Base-by-base conservation (phyloP, 1,140 invertebrate species). In the Galendromus occidentalis region DNA sequence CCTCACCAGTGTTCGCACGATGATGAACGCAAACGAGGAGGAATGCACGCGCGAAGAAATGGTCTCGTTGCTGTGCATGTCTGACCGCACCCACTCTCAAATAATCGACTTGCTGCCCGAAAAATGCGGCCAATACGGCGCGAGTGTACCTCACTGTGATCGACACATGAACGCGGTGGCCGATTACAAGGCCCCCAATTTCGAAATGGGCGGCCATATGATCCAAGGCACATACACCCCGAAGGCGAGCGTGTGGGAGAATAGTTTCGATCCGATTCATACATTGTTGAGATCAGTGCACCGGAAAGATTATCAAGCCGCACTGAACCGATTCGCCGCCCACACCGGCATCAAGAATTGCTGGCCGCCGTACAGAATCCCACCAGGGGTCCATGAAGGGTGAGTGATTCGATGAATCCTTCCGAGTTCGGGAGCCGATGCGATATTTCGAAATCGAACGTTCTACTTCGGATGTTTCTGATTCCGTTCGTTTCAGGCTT, bases 221-320 rank as follows among this genome's bases (percentile, higher is more conserved):
- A 86, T 92, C 71, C 91, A 97, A 75, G 92, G 92, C 14, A 86
- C 91, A 77, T 97, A 95, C 76, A 85, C 86, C 44, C 91, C 91
- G 9, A 88, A 88, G 75, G 69, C 86, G 39, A 78, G 81, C 25
- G 86, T 96, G 25, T 97, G 92, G 92, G 84, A 91, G 72, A 80
- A 84, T 65, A 82, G 91, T 70, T 98, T 91, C 74, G 90, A 97
- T 79, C 93, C 93, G 1, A 81, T 98, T 51, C 89, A 94, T 75
- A 87, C 94, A 5, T 77, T 92, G 22, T 76, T 94, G 1, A 78
- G 93, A 71, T 89, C 90, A 28, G 87, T 95, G 1, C 90, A 96
- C 76, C 78, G 89, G 42, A 81, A 85, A 71, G 92, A 98, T 74
- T 94, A 92, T 74, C 92, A 96, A 77, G 83, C 85, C 18, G 90